phyloP scores from a whole-genome alignment of 1,140 invertebrate genomes.

The Bombus difficillimus region DNA sequence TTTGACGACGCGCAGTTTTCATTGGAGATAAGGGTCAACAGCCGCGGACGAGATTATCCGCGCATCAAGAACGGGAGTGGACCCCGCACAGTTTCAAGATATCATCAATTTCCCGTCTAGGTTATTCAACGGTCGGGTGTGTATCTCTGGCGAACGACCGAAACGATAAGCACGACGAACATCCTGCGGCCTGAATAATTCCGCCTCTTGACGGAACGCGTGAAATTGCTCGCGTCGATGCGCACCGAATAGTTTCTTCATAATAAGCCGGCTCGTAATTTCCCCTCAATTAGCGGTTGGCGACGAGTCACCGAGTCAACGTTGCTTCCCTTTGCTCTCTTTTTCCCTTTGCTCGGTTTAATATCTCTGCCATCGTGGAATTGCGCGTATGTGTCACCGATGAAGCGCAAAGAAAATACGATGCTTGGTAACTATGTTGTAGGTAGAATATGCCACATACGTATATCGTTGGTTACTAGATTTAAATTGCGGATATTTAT shows the following conservation, averaged over 20 bases:
- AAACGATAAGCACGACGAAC: conserved; percentile 23
- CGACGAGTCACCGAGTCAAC: conserved; percentile 53
- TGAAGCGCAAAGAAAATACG: not conserved
- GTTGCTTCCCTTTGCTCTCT: conserved; percentile 10
- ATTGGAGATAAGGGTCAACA: conserved; percentile 30
- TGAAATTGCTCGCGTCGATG: conserved; percentile 69
- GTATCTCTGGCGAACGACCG: not conserved
- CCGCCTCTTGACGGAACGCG: conserved; percentile 50
- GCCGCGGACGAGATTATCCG: conserved; percentile 32
- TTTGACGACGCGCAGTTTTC: conserved; percentile 10
- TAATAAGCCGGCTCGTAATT: conserved; percentile 71
- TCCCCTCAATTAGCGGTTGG: conserved; percentile 69
- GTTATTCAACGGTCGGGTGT: not conserved
- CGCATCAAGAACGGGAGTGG: conserved; percentile 5
- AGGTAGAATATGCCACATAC: not conserved
- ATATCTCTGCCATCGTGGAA: conserved; percentile 7
- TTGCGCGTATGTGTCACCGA: not conserved
- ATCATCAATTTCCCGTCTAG: conserved; percentile 31
- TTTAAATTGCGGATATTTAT: not conserved
- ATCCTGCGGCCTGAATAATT: conserved; percentile 43
- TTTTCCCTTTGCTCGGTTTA: not conserved
- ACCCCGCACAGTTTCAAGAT: conserved; percentile 16
- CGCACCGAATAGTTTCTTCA: conserved; percentile 67
- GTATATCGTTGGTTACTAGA: not conserved
- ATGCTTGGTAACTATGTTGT: too few relatives aligned